Evolutionary conservation across 2,888 invertebrate genomes (phyloP), one percentile per base, ranked within the genome.

Genomic region (Dynastes maya): DNA sequence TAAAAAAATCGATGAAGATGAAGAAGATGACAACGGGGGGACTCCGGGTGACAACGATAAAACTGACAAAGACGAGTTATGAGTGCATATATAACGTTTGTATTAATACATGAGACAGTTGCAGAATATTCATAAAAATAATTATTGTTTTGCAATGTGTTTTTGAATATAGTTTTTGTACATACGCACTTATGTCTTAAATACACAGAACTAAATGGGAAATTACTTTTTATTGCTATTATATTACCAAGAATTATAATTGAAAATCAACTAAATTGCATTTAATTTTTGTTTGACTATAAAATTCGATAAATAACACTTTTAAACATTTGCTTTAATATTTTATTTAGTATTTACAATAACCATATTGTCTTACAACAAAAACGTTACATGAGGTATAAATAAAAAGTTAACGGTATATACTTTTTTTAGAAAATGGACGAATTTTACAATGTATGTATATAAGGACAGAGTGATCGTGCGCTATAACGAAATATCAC

Each of bases 1-100:
- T 85, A 93, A 94, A 86, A 93, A 93, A 85, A 90, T 89, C 1
- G 89, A 91, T 72, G 84, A 72, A 11, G 61, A 22, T 37, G 76
- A 63, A 37, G 67, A 55, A 45, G 9, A 27, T 13, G 22, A 79
- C 8, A 85, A 85, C 27, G 82, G 87, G 70, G 83, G 83, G 29
- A 80, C 81, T 65, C 75, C 61, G 5, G 85, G 85, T 9, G 84
- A 84, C 13, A 85, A 85, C 6, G 85, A 85, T 13, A 83, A 84
- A 16, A 85, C 84, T 5, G 84, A 81, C 0, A 86, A 83, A 27
- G 81, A 67, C 53, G 77, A 68, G 32, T 77, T 51, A 45, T 68
- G 13, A 68, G 13, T 65, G 8, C 1, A 65, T 40, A 13, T 40
- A 13, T 22, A 37, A 65, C 11, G 13, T 16, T 65, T 65, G 16